These are phyloP conservation scores for Hemaris fuciformis DNA, from an alignment of 2,888 invertebrate species.

Conservation along the genomic window DNA sequence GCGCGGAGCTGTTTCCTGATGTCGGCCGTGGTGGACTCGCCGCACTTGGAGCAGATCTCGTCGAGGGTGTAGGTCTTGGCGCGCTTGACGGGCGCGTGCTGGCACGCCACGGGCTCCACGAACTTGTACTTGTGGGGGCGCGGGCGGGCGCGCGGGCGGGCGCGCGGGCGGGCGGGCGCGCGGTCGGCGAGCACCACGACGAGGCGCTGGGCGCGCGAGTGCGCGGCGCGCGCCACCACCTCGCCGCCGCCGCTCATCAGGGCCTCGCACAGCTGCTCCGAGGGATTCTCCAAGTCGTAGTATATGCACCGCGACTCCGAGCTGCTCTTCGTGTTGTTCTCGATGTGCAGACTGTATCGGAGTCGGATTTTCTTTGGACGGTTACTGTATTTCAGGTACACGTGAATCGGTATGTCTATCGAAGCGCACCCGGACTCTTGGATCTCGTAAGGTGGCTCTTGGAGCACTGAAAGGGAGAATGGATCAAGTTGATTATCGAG, in stretches of 20 bases:
- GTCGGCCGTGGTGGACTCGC: constrained; percentile 56
- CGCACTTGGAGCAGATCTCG: constrained; percentile 64
- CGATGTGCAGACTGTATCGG: constrained; percentile 67
- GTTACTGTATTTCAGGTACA: constrained; percentile 70
- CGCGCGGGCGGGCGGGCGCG: constrained; percentile 28
- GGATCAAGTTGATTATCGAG: constrained; percentile 17
- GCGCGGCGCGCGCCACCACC: constrained; percentile 53
- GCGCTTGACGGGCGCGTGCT: constrained; percentile 45
- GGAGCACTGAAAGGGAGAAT: constrained; percentile 62
- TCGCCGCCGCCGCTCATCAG: constrained; percentile 72
- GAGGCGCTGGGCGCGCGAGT: constrained; percentile 40
- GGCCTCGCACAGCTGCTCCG: constrained; percentile 59
- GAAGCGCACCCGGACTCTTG: constrained; percentile 75
- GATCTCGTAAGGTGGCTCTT: constrained; percentile 78
- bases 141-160: constrained; percentile 19
- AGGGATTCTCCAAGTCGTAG: constrained; percentile 71
- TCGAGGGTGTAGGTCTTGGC: constrained; percentile 48
- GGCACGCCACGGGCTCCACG: constrained; percentile 58
- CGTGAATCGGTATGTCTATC: constrained; percentile 73
- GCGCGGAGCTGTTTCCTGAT: constrained; percentile 60
- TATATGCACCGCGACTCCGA: constrained; percentile 66
- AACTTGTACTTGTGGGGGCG: constrained; percentile 57
- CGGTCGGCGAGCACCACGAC: constrained; percentile 53
- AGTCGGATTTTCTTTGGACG: constrained; percentile 71
- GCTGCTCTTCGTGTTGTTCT: constrained; percentile 61